A percentile compares a stretch with the other conserved stretches of the same genome.
phyloP scores from a whole-genome alignment of 2,797 vertebrate species.

The Geotrypetes seraphini region DNA sequence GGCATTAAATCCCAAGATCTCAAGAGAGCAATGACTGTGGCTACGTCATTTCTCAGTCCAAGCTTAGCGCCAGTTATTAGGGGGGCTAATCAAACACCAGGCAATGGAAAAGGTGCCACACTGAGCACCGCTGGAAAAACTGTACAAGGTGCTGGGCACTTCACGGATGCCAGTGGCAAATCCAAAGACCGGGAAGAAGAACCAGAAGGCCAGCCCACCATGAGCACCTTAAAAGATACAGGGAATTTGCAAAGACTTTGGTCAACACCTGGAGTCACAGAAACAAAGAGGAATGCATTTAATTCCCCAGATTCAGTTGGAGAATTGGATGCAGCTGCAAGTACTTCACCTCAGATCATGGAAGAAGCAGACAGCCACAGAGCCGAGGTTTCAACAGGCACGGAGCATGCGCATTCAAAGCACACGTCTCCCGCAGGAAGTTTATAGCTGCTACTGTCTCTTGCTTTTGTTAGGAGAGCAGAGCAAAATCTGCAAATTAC shows the following conservation, averaged over 20 bases:
- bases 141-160: neutral
- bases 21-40: neutral
- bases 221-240: neutral
- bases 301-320: neutral
- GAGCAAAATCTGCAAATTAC: too few species aligned
- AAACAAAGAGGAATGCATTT: neutral
- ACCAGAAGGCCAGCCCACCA: neutral
- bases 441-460: neutral
- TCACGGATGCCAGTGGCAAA: neutral
- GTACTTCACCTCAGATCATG: neutral
- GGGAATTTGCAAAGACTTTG: neutral
- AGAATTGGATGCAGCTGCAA: neutral
- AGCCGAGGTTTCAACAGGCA: neutral
- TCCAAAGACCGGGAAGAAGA: neutral
- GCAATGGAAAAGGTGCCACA: neutral
- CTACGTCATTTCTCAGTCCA: neutral
- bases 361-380: slow-evolving; percentile 4
- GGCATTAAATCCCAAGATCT: neutral
- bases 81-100: too few species aligned
- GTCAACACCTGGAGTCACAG: neutral
- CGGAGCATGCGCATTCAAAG: neutral
- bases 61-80: neutral
- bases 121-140: neutral
- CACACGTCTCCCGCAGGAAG: neutral
- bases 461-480: too few species aligned